Evolutionary conservation across 2,797 vertebrate genomes (phyloP).

Genomic region (Botia almorhae): DNA sequence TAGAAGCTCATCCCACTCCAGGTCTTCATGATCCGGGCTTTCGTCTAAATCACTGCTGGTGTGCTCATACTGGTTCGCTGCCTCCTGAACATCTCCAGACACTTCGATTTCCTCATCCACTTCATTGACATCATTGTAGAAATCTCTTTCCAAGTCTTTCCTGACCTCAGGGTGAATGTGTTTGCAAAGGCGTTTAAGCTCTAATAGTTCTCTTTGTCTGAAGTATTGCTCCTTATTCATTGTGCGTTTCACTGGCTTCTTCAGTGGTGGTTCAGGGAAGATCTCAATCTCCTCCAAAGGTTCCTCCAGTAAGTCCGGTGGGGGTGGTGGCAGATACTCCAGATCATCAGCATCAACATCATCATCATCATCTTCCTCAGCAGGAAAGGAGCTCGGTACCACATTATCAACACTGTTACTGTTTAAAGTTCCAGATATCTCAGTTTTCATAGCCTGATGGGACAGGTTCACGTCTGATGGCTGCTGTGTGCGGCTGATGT

Average conservation of each 20-base stretch:
- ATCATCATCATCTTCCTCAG: slow-evolving; percentile 69
- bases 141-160: slow-evolving; percentile 84
- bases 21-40: slow-evolving; percentile 79
- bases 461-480: slow-evolving; percentile 72
- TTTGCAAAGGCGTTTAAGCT: slow-evolving; percentile 88
- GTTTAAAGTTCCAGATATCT: slow-evolving; percentile 67
- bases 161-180: slow-evolving; percentile 86
- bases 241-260: slow-evolving; percentile 65
- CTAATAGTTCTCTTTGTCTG: slow-evolving; percentile 83
- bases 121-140: slow-evolving; percentile 75
- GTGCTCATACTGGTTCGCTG: slow-evolving; percentile 79
- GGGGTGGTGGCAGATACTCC: slow-evolving; percentile 83
- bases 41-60: slow-evolving; percentile 70
- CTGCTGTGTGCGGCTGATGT: slow-evolving; percentile 80
- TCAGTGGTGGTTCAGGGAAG: slow-evolving; percentile 75
- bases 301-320: slow-evolving; percentile 81
- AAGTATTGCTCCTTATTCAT: slow-evolving; percentile 78
- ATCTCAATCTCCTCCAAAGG: slow-evolving; percentile 74
- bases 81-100: slow-evolving; percentile 71
- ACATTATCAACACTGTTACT: slow-evolving; percentile 39
- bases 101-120: slow-evolving; percentile 72
- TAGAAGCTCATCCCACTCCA: slow-evolving; percentile 85
- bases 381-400: slow-evolving; percentile 51
- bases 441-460: slow-evolving; percentile 71
- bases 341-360: slow-evolving; percentile 68